Percentiles rank a stretch among this genome's conserved stretches.
Evolutionary conservation across 2,797 vertebrate species (phyloP).

Genomic region (Oreochromis grahami): DNA sequence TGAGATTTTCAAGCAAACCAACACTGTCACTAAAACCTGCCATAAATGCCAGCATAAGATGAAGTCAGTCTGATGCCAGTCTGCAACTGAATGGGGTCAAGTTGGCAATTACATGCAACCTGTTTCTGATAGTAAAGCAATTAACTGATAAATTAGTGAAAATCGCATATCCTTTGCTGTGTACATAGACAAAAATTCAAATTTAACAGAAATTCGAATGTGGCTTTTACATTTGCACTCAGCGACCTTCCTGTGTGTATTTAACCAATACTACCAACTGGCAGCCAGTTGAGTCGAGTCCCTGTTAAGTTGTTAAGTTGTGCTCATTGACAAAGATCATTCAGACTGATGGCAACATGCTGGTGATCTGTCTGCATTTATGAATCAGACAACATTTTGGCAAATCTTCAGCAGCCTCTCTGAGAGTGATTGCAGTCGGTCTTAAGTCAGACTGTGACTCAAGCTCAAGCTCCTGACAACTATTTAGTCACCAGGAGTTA

Average conservation of each 20-base stretch:
- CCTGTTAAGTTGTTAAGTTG: background rate
- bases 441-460: background rate
- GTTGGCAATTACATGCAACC: background rate
- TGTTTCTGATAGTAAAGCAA: background rate
- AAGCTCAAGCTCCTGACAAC: background rate
- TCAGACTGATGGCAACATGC: background rate
- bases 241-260: background rate
- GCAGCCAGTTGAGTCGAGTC: background rate
- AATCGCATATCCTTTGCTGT: background rate
- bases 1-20: background rate
- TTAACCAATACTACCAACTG: background rate
- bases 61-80: background rate
- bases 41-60: background rate
- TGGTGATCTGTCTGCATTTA: background rate
- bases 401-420: background rate
- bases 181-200: background rate
- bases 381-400: background rate
- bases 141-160: background rate
- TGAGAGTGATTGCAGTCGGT: background rate
- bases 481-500: background rate
- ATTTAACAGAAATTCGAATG: background rate
- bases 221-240: background rate
- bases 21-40: background rate
- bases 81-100: background rate
- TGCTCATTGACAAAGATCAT: background rate